Conservation (phyloP, 2,113 vertebrate genomes). For the Rhineura floridana region DNA sequence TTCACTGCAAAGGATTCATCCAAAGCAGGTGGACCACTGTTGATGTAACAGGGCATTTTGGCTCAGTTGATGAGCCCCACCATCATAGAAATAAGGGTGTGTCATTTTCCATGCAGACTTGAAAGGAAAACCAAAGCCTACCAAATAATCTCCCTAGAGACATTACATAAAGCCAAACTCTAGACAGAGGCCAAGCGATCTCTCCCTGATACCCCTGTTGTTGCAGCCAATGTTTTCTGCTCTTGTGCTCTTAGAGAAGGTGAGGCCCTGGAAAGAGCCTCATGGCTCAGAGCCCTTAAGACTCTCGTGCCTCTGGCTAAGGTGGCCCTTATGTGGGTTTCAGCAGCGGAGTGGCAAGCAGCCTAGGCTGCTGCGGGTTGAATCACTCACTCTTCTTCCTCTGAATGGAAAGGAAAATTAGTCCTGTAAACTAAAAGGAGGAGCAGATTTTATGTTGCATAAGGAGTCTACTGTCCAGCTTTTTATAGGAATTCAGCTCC, state of each 20-base stretch:
- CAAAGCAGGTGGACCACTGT: rapidly evolving
- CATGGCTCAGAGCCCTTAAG: neutral
- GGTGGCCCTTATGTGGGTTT: neutral
- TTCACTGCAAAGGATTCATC: neutral
- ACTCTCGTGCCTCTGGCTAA: neutral
- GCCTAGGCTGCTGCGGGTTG: neutral
- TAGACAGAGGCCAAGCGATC: neutral
- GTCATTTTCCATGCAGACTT: slow-evolving; percentile 6
- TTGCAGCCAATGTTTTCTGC: neutral
- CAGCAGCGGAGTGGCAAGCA: neutral
- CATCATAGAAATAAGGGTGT: neutral
- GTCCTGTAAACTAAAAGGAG: slow-evolving; percentile 5
- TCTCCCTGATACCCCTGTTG: neutral
- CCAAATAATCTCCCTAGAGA: neutral
- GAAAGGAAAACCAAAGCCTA: neutral
- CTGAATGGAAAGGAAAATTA: slow-evolving; percentile 21
- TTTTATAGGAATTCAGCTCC: neutral
- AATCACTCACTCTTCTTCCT: neutral
- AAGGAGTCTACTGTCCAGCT: neutral
- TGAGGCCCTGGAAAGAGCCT: neutral
- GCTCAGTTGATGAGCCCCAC: neutral
- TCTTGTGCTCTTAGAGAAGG: neutral
- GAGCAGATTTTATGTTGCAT: neutral
- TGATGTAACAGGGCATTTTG: neutral
- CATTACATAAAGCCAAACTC: neutral